Evolutionary conservation across 2,888 invertebrate genomes (phyloP), one percentile per base, ranked within the genome.

Genomic region (Spodoptera picta): DNA sequence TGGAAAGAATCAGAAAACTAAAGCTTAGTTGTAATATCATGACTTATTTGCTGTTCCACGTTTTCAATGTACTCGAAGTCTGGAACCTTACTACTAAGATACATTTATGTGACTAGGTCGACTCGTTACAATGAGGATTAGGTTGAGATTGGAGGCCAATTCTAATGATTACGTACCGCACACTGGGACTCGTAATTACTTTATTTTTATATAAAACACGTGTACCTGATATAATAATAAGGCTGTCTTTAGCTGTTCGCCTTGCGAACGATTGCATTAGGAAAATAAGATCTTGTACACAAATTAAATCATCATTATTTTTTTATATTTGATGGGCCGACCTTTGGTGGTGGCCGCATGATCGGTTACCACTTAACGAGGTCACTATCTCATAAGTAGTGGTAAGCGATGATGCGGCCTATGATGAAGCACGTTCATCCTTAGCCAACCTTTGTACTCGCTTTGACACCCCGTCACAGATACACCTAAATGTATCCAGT

Each of bases 91-190:
- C 31, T 24, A 4, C 5, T 51, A n/a, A 47, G 14, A 12, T 42
- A 51, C 3, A 56, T 52, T 42, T 47, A 49, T 46, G 57, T 71
- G 67, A 69, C 65, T 74, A 54, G 57, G 59, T 60, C 68, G 66
- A 64, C 57, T 76, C 73, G 76, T 77, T 79, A 74, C 50, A 45
- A 46, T 50, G 55, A 64, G 23, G 23, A 19, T 19, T 19, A 52
- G 23, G 63, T 66, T 31, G 6, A 50, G 49, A 64, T 60, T 65
- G 58, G 71, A 72, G 54, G 42, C 48, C 51, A 66, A 76, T 80
- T 68, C 74, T 69, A 24, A 57, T 62, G 69, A 80, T 78, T 72
- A 76, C 61, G 65, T 62, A 46, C 41, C 54, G 52, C 51, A 65
- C 52, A 53, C 42, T 62, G 27, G 41, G 56, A 61, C 60, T 43